Conservation (phyloP, 2,113 vertebrate species). For the Mormoops blainvillei region DNA sequence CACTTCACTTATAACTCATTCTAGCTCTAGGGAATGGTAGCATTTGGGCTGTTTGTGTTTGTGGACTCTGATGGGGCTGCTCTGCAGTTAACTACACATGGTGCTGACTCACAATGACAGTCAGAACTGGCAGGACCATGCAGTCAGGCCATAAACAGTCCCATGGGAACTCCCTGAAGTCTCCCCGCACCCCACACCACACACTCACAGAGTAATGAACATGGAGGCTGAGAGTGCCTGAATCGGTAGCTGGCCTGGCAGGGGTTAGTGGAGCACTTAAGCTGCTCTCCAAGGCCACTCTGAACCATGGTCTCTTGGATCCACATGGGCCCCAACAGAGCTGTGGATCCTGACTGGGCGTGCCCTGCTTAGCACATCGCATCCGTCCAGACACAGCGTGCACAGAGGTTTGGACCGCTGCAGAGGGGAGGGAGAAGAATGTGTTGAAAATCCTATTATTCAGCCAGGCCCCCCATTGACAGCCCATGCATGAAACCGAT, state of each 20-base stretch:
- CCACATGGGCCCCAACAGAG: not conserved
- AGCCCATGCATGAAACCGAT: slow-evolving; percentile 82
- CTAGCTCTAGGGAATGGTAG: not conserved
- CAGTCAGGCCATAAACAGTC: not conserved
- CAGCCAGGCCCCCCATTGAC: slow-evolving; percentile 74
- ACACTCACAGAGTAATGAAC: not conserved
- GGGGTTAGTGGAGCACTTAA: not conserved
- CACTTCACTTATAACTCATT: rapidly evolving
- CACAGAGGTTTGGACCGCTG: not conserved
- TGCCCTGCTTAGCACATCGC: slow-evolving; percentile 54
- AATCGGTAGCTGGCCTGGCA: not conserved
- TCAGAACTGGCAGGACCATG: not conserved
- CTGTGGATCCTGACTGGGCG: not conserved
- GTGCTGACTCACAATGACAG: not conserved
- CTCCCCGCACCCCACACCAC: too few species aligned
- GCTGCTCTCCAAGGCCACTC: slow-evolving; percentile 13
- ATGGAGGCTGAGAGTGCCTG: not conserved
- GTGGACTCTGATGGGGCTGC: not conserved
- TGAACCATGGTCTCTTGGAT: slow-evolving; percentile 57
- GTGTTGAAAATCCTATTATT: slow-evolving; percentile 77
- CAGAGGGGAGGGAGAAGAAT: slow-evolving; percentile 34
- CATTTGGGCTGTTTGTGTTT: not conserved
- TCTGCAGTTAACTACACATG: not conserved
- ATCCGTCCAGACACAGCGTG: slow-evolving; percentile 69
- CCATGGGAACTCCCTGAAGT: not conserved